A percentile compares a stretch with the other conserved stretches of the same genome.
These are phyloP conservation scores for Fistularia tabacaria DNA, from an alignment of 2,797 vertebrate species.

Conservation along the genomic window DNA sequence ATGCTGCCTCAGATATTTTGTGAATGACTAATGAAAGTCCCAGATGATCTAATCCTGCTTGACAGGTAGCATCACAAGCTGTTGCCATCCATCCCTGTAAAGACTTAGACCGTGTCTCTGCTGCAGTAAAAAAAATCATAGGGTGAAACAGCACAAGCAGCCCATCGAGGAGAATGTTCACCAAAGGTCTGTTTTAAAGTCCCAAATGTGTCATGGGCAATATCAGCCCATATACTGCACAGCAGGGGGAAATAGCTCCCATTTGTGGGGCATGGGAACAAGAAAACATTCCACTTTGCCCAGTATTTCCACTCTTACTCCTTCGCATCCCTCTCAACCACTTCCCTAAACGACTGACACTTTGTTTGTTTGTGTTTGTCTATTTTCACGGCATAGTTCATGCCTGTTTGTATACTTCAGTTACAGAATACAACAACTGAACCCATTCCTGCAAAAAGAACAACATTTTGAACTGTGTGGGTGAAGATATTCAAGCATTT, in stretches of 20 bases:
- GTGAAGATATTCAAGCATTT: not conserved
- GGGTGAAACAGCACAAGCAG: constrained; percentile 37
- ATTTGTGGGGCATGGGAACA: constrained; percentile 53
- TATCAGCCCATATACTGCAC: constrained; percentile 47
- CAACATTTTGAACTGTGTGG: not conserved
- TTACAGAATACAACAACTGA: constrained; percentile 18
- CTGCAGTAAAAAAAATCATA: constrained; percentile 46
- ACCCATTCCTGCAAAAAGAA: too few relatives aligned
- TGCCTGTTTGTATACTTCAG: constrained; percentile 42
- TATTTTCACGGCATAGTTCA: constrained; percentile 58
- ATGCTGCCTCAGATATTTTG: constrained; percentile 20
- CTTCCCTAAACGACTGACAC: constrained; percentile 47
- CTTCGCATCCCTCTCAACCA: not conserved
- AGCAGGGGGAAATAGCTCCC: constrained; percentile 49
- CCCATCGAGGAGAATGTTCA: constrained; percentile 37
- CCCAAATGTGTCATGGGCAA: constrained; percentile 45
- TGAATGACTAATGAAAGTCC: constrained; percentile 3
- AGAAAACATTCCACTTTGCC: constrained; percentile 55
- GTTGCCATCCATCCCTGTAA: constrained; percentile 49
- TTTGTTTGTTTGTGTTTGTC: constrained; percentile 64
- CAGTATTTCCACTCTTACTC: constrained; percentile 11
- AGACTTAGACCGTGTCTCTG: constrained; percentile 39
- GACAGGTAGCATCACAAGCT: constrained; percentile 47
- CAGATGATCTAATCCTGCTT: constrained; percentile 18
- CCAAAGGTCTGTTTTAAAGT: constrained; percentile 36